These are phyloP conservation scores for Tetramorium parvispinum DNA, from an alignment of 1,140 invertebrate species.

Conservation along the genomic window DNA sequence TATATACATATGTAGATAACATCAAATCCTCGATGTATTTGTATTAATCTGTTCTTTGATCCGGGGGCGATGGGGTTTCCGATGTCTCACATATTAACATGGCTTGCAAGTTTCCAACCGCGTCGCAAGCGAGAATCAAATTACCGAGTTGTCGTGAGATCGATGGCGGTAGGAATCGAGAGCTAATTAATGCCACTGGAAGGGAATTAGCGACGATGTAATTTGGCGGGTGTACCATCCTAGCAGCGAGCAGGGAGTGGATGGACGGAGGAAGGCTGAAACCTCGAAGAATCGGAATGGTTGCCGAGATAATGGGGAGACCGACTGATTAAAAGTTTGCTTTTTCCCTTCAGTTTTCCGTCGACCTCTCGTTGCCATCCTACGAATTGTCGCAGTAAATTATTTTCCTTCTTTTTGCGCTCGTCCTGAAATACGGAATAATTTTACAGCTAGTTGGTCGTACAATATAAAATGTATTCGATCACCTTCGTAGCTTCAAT, in stretches of 20 bases:
- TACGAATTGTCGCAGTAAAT: slow-evolving; percentile 30
- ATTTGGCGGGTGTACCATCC: slow-evolving; percentile 69
- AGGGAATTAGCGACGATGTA: slow-evolving; percentile 79
- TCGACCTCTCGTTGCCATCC: neutral
- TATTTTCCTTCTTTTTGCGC: slow-evolving; percentile 11
- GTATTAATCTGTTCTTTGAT: slow-evolving; percentile 38
- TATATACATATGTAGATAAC: neutral
- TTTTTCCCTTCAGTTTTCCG: slow-evolving; percentile 63
- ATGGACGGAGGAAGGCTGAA: neutral
- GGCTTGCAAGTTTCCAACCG: slow-evolving; percentile 29
- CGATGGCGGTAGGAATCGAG: slow-evolving; percentile 80
- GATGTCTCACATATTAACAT: slow-evolving; percentile 36
- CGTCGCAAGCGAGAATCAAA: slow-evolving; percentile 53
- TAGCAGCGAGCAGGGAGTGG: neutral
- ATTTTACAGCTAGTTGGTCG: neutral
- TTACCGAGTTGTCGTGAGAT: slow-evolving; percentile 63
- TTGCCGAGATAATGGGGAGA: slow-evolving; percentile 63
- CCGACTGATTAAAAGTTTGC: slow-evolving; percentile 69
- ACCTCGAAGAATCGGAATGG: slow-evolving; percentile 67
- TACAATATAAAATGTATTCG: slow-evolving; percentile 35
- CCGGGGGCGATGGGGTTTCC: neutral
- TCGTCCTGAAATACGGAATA: slow-evolving; percentile 3
- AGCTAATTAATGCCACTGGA: slow-evolving; percentile 80
- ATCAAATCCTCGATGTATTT: neutral
- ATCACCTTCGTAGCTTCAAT: neutral